Conservation (phyloP, 2,888 invertebrate species). For the Ecdyonurus torrentis region DNA sequence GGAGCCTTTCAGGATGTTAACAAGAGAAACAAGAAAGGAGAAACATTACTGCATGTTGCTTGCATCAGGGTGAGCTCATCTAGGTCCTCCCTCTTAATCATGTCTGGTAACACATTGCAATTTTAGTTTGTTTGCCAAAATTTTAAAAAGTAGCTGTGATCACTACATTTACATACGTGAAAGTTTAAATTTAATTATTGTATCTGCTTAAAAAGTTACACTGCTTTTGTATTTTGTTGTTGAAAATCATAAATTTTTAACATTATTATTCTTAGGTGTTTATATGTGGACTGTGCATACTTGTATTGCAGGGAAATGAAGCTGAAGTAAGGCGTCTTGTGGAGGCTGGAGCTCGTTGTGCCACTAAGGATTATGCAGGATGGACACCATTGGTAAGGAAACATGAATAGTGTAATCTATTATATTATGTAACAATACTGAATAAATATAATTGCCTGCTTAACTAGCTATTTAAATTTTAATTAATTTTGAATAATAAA, state of each 20-base stretch:
- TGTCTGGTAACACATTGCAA: too few species aligned
- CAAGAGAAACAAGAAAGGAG: conserved; percentile 8
- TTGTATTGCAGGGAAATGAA: conserved; percentile 3
- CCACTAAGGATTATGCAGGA: conserved; percentile 5
- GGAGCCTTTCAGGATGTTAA: neutral
- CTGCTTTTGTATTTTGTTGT: too few species aligned
- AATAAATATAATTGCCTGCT: neutral
- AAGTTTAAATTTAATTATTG: too few species aligned
- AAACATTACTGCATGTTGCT: conserved; percentile 7
- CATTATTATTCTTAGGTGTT: too few species aligned
- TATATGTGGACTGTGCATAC: too few species aligned
- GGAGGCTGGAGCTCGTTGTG: conserved; percentile 2
- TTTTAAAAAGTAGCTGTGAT: too few species aligned
- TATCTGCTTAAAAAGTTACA: too few species aligned
- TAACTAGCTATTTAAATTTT: neutral
- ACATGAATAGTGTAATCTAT: neutral
- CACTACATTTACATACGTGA: too few species aligned
- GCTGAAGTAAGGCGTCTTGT: neutral
- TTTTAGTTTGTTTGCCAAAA: too few species aligned
- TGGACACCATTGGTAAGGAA: conserved; percentile 9
- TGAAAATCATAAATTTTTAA: too few species aligned
- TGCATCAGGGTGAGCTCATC: conserved; percentile 6
- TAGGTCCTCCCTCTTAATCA: too few species aligned
- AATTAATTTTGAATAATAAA: neutral
- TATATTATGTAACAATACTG: neutral